Evolutionary conservation across 35 echinoderm and acorn worm species (phyloP).

Genomic region (Stichopus chloronotus): DNA sequence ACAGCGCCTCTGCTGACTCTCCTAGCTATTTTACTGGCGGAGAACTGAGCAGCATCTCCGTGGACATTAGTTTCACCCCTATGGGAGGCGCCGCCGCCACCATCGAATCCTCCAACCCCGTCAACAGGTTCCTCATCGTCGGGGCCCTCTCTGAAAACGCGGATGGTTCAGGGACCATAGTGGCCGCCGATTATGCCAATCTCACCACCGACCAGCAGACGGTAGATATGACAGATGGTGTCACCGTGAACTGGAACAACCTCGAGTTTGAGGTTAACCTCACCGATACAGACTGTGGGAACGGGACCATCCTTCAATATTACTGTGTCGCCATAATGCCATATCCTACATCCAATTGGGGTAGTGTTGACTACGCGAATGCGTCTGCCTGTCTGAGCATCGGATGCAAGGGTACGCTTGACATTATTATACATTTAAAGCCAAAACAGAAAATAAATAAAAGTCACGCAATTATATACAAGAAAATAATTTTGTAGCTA

Average conservation of each 20-base stretch:
- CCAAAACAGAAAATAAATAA: too few relatives aligned
- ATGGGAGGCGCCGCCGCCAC: slow-evolving; percentile 25
- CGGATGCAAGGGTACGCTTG: slow-evolving; percentile 55
- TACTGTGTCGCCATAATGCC: slow-evolving; percentile 48
- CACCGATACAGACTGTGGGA: slow-evolving; percentile 52
- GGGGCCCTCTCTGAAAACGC: background rate
- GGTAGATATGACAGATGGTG: slow-evolving; percentile 44
- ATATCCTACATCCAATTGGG: slow-evolving; percentile 48
- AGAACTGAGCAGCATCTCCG: background rate
- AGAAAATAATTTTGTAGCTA: too few relatives aligned
- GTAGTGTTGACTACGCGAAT: slow-evolving; percentile 48
- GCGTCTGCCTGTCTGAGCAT: slow-evolving; percentile 29
- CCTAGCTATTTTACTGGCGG: slow-evolving; percentile 40
- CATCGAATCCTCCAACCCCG: slow-evolving; percentile 1
- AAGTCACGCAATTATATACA: too few relatives aligned
- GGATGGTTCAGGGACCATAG: slow-evolving; percentile 9
- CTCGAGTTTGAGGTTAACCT: slow-evolving; percentile 24
- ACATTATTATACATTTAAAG: too few relatives aligned
- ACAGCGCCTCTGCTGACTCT: slow-evolving; percentile 15
- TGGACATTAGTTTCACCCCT: slow-evolving; percentile 54
- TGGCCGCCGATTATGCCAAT: background rate
- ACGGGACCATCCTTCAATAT: slow-evolving; percentile 55
- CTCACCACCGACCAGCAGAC: slow-evolving; percentile 22
- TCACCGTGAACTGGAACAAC: slow-evolving; percentile 44
- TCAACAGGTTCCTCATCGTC: slow-evolving; percentile 26